A percentile compares a stretch with the other conserved stretches of the same genome.
These are phyloP conservation scores for Tauraco erythrolophus DNA, from an alignment of 2,113 vertebrate species.

Conservation along the genomic window DNA sequence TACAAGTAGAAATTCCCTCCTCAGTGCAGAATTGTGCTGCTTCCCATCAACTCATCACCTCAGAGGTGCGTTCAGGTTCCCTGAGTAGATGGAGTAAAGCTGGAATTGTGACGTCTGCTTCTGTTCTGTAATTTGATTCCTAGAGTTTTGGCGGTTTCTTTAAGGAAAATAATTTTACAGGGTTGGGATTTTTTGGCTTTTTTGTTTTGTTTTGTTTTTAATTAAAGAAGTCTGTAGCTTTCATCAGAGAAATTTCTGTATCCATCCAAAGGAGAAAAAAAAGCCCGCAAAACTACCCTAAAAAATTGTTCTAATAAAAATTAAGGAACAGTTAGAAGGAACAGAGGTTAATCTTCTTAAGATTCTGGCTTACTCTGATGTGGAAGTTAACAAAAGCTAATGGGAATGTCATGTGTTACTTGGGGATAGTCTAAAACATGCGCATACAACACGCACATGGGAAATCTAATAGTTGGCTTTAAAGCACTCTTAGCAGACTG, in stretches of 20 bases:
- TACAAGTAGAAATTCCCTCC: slow-evolving; percentile 5
- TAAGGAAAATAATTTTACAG: slow-evolving; percentile 49
- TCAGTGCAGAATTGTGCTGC: background rate
- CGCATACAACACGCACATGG: background rate
- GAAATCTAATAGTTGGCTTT: slow-evolving; percentile 40
- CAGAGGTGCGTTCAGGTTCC: slow-evolving; percentile 28
- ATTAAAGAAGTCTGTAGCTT: slow-evolving; percentile 58
- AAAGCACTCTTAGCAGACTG: background rate
- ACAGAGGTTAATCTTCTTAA: slow-evolving; percentile 52
- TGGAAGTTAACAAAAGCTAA: slow-evolving; percentile 45
- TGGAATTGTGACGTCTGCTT: slow-evolving; percentile 20
- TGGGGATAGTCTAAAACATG: background rate
- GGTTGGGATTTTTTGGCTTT: slow-evolving; percentile 3
- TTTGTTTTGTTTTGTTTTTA: slow-evolving; percentile 42
- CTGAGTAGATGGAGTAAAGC: slow-evolving; percentile 25
- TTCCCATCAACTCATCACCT: slow-evolving; percentile 57
- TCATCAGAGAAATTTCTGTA: slow-evolving; percentile 54
- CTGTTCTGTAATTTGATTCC: slow-evolving; percentile 58
- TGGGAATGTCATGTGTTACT: slow-evolving; percentile 55
- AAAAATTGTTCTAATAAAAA: slow-evolving; percentile 49
- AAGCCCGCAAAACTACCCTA: background rate
- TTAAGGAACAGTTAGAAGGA: slow-evolving; percentile 45
- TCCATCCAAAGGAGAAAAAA: slow-evolving; percentile 20
- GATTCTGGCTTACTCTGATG: slow-evolving; percentile 39
- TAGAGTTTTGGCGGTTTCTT: slow-evolving; percentile 65